phyloP scores from a whole-genome alignment of 2,113 vertebrate genomes.

The Chionis minor region DNA sequence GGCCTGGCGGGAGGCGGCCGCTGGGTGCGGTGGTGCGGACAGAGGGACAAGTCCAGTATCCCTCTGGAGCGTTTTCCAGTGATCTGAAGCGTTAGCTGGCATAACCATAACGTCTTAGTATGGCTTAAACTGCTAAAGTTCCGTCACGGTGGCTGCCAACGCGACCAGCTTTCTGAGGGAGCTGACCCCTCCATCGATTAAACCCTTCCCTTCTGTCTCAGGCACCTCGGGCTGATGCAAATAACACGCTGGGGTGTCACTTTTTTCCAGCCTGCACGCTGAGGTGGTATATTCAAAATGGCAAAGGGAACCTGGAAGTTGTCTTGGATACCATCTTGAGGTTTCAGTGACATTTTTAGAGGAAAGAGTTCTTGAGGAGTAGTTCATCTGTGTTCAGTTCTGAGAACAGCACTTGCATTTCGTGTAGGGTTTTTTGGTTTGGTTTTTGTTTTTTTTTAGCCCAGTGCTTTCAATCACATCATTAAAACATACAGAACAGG shows the following conservation, averaged over 20 bases:
- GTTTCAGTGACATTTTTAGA: not conserved
- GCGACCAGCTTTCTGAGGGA: not conserved
- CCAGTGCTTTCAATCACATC: not conserved
- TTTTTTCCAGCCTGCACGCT: fast-evolving
- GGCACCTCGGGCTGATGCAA: not conserved
- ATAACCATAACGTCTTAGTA: fast-evolving
- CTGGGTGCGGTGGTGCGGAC: fast-evolving
- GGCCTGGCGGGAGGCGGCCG: fast-evolving
- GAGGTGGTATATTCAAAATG: fast-evolving
- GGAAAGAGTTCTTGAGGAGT: not conserved
- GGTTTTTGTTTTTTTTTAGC: not conserved
- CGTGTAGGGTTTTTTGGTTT: not conserved
- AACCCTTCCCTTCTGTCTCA: fast-evolving
- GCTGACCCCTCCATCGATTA: fast-evolving
- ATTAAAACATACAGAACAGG: not conserved
- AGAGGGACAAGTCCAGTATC: fast-evolving
- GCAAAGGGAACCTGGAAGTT: not conserved
- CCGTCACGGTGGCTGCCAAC: fast-evolving
- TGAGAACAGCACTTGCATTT: fast-evolving
- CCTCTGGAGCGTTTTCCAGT: not conserved
- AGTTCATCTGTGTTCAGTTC: not conserved
- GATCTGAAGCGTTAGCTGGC: fast-evolving
- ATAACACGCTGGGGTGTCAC: fast-evolving
- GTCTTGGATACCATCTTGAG: not conserved
- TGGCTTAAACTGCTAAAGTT: too few relatives aligned